phyloP scores from a whole-genome alignment of 2,797 vertebrate genomes.

The Channa striata region DNA sequence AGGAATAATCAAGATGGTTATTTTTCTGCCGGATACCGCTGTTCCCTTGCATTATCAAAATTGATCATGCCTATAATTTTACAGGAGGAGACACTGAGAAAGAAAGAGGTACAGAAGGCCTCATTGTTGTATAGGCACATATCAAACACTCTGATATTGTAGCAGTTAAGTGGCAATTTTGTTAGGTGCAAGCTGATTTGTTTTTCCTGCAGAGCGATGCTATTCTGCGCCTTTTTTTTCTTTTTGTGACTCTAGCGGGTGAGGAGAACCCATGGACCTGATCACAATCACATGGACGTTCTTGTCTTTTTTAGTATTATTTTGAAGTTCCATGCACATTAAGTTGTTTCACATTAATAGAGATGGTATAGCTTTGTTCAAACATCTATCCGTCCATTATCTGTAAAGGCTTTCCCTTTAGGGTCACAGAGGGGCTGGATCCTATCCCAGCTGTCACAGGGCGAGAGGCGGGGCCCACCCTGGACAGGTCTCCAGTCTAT shows the following conservation, averaged over 20 bases:
- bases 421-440: too few species aligned
- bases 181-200: constrained; percentile 35
- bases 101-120: constrained; percentile 53
- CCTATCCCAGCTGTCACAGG: too few species aligned
- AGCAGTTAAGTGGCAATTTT: constrained; percentile 72
- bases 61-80: constrained; percentile 76
- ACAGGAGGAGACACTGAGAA: constrained; percentile 42
- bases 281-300: constrained; percentile 33
- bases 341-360: not conserved
- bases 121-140: constrained; percentile 58
- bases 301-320: constrained; percentile 8
- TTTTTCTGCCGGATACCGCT: constrained; percentile 67
- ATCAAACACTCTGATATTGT: constrained; percentile 69
- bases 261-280: constrained; percentile 10
- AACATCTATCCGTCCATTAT: too few species aligned
- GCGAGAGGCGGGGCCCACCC: too few species aligned
- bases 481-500: too few species aligned
- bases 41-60: constrained; percentile 76
- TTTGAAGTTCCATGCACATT: not conserved
- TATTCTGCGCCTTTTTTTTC: constrained; percentile 23
- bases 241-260: constrained; percentile 15
- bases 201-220: constrained; percentile 36
- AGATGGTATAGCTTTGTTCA: too few species aligned
- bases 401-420: too few species aligned
- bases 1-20: constrained; percentile 80